These are phyloP conservation scores for Babyrousa celebensis DNA, from an alignment of 2,797 vertebrate genomes.

Conservation along the genomic window DNA sequence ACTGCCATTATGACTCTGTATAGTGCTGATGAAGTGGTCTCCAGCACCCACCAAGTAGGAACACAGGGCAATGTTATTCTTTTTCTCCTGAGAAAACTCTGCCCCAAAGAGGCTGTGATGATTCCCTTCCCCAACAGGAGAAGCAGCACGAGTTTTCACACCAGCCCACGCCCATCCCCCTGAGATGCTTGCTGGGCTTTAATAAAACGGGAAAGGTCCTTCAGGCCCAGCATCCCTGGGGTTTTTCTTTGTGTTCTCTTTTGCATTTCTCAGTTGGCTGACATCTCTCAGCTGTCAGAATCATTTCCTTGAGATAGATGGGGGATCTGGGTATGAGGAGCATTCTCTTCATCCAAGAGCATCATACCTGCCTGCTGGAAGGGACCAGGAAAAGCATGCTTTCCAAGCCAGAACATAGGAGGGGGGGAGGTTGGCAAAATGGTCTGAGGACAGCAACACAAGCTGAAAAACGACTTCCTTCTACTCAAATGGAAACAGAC, in stretches of 20 bases:
- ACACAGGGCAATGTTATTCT: neutral
- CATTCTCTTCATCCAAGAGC: neutral
- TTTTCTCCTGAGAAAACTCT: neutral
- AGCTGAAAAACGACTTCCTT: neutral
- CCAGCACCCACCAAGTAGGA: neutral
- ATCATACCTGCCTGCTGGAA: neutral
- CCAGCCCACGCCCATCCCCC: neutral
- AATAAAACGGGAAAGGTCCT: constrained; percentile 36
- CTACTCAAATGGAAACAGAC: neutral
- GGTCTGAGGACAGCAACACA: neutral
- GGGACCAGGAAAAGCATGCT: neutral
- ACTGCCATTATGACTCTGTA: neutral
- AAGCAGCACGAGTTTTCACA: neutral
- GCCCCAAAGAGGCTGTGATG: neutral
- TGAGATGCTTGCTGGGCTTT: neutral
- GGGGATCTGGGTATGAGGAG: constrained; percentile 48
- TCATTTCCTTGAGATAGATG: constrained; percentile 68
- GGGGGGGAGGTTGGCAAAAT: neutral
- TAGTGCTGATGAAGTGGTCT: neutral
- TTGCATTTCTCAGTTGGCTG: constrained; percentile 66
- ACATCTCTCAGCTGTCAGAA: constrained; percentile 78
- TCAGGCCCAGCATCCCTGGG: neutral
- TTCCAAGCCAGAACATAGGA: constrained; percentile 37
- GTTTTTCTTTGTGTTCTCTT: constrained; percentile 67
- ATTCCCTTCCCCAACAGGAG: neutral